Evolutionary conservation across 2,888 invertebrate genomes (phyloP).

Genomic region (Acholoe squamosa): DNA sequence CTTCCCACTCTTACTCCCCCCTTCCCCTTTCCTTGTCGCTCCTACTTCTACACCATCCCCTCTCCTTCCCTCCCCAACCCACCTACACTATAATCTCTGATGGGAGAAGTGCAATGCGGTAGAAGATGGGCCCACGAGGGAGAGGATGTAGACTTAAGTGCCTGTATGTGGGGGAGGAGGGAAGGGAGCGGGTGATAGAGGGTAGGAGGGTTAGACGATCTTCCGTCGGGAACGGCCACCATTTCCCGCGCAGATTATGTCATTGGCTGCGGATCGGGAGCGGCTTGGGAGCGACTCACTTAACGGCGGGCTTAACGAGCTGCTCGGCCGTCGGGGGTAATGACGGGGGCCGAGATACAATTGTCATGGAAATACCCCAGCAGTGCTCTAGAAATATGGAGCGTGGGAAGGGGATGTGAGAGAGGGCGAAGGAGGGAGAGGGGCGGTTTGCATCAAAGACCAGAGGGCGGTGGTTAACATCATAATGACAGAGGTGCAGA

Average conservation of each 20-base stretch:
- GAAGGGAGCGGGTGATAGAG: not conserved
- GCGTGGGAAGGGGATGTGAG: not conserved
- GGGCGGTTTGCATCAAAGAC: constrained; percentile 32
- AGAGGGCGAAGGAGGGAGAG: not conserved
- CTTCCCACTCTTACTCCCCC: too few species aligned
- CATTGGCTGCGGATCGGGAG: constrained; percentile 39
- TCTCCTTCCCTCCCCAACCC: not conserved
- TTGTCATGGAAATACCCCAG: constrained; percentile 52
- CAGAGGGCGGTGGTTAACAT: constrained; percentile 36
- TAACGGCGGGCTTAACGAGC: constrained; percentile 29
- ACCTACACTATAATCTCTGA: not conserved
- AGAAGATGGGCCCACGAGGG: not conserved
- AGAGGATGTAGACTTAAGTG: not conserved
- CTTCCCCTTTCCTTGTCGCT: too few species aligned
- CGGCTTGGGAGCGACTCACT: constrained; percentile 36
- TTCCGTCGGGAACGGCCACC: not conserved
- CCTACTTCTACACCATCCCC: not conserved
- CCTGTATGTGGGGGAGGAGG: not conserved
- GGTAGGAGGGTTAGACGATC: constrained; percentile 17
- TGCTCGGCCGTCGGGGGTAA: not conserved
- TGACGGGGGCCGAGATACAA: constrained; percentile 44
- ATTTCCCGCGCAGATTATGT: constrained; percentile 49
- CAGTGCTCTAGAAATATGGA: not conserved
- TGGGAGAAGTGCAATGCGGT: not conserved
- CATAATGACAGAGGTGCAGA: constrained; percentile 52